Conservation (phyloP, 2,888 invertebrate species). For the Acleris cristana region DNA sequence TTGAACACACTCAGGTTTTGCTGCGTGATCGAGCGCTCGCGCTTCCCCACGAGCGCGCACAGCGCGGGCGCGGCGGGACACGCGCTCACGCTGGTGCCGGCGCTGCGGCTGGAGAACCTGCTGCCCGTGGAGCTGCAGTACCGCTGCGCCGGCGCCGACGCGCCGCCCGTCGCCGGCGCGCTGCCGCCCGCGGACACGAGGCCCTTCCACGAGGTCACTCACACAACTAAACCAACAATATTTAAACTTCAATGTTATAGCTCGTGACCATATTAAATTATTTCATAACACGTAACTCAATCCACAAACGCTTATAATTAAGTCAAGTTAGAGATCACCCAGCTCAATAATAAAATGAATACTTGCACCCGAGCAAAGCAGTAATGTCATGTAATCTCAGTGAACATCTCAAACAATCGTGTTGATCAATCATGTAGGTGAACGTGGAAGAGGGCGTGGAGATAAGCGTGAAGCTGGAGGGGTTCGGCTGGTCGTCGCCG, state of each 20-base stretch:
- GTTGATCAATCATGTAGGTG: conserved; percentile 71
- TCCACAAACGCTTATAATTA: no score
- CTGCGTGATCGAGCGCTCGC: conserved; percentile 90
- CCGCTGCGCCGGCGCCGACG: conserved; percentile 58
- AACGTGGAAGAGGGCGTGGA: conserved; percentile 89
- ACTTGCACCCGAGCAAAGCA: no score
- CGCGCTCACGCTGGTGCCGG: conserved; percentile 92
- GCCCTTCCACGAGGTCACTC: conserved; percentile 69
- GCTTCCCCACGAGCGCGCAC: conserved; percentile 88
- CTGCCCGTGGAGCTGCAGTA: conserved; percentile 92
- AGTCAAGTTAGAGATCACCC: no score
- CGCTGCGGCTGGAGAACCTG: conserved; percentile 93
- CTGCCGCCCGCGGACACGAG: conserved; percentile 62
- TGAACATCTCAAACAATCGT: no score
- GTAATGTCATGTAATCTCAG: no score
- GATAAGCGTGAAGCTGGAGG: conserved; percentile 91
- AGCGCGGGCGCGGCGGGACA: conserved; percentile 90
- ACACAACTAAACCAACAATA: not conserved
- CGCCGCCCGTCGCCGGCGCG: conserved; percentile 50
- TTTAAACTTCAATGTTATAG: no score
- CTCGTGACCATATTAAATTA: no score
- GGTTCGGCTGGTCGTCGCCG: conserved; percentile 89
- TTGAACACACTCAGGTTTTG: conserved; percentile 85
- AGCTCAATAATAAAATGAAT: no score
- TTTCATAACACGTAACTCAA: no score